phyloP scores from a whole-genome alignment of 2,113 vertebrate species.

The Perca schrenkii region DNA sequence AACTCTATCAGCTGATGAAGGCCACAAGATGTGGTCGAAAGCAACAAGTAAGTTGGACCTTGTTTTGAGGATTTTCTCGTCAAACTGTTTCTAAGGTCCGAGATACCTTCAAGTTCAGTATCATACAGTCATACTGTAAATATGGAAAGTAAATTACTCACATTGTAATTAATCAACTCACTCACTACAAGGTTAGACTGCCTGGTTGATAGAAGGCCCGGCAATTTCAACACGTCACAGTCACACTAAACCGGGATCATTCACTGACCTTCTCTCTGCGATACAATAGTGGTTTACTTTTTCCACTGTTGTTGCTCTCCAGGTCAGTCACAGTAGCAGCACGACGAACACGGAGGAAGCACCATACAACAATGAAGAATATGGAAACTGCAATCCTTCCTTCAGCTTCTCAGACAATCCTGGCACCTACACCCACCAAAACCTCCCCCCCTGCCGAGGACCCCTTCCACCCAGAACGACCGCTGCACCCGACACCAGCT shows the following conservation, averaged over 20 bases:
- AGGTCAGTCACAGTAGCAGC: constrained; percentile 74
- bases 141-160: neutral
- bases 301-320: constrained; percentile 26
- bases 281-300: neutral
- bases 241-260: neutral
- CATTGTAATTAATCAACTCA: neutral
- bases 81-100: neutral
- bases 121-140: neutral
- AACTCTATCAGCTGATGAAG: neutral
- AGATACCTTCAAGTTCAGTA: neutral
- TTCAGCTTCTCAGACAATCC: constrained; percentile 69
- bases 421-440: constrained; percentile 50
- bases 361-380: constrained; percentile 69
- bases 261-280: neutral
- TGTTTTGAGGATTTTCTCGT: neutral
- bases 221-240: neutral
- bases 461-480: neutral
- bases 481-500: constrained; percentile 7
- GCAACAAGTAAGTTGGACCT: neutral
- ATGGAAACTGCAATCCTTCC: constrained; percentile 68
- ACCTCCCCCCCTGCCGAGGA: constrained; percentile 31
- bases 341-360: constrained; percentile 71
- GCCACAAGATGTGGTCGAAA: neutral
- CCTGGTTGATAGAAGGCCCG: neutral
- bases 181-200: neutral